Percentiles rank a stretch among this genome's conserved stretches.
These are phyloP conservation scores for Platorchestia sp. DNA, from an alignment of 1,140 invertebrate genomes.

Conservation along the genomic window DNA sequence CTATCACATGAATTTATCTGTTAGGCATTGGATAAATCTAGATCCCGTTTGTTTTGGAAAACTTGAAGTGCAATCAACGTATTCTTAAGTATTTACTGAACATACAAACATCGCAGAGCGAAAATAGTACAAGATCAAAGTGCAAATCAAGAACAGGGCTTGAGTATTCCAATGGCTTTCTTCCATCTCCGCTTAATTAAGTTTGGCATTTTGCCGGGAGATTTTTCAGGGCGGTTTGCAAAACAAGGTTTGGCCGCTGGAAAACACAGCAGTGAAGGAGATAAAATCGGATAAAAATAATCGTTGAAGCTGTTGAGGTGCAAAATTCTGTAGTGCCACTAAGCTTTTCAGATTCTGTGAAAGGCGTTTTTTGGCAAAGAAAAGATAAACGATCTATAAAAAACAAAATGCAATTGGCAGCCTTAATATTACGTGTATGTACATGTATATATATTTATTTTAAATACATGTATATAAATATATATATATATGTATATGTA, in stretches of 20 bases:
- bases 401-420: background rate
- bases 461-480: too few species aligned
- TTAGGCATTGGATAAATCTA: too few species aligned
- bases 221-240: background rate
- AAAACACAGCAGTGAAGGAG: background rate
- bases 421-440: too few species aligned
- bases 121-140: background rate
- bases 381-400: background rate
- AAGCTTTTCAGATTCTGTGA: background rate
- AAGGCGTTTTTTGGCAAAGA: background rate
- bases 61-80: too few species aligned
- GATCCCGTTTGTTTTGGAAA: too few species aligned
- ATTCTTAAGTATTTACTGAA: too few species aligned
- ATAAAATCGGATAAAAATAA: background rate
- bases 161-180: background rate
- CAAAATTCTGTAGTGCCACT: background rate
- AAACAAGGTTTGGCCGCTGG: conserved; percentile 3
- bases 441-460: too few species aligned
- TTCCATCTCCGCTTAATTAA: conserved; percentile 17
- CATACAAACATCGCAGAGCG: too few species aligned
- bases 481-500: too few species aligned
- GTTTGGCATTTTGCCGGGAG: background rate
- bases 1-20: too few species aligned
- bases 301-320: background rate
- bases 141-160: background rate